A percentile compares a stretch with the other conserved stretches of the same genome.
Conservation (phyloP, 2,888 invertebrate genomes). For the Microctonus aethiopoides region DNA sequence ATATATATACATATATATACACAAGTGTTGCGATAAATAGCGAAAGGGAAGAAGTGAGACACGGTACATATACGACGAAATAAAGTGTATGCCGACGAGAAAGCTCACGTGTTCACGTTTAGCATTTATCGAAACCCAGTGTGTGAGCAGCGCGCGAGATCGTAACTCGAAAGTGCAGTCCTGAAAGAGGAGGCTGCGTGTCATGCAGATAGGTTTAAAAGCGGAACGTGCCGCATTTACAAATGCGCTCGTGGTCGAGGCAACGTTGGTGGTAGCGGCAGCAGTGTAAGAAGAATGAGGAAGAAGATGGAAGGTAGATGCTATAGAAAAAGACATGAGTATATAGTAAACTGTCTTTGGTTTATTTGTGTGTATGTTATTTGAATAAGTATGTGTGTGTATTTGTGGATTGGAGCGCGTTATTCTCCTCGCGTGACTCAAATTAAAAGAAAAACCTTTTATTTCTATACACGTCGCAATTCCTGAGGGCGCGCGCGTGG, state of each 20-base stretch:
- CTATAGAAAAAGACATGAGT: background rate
- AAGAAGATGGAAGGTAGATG: background rate
- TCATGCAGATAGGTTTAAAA: conserved; percentile 67
- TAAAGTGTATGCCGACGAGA: conserved; percentile 63
- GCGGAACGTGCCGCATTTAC: conserved; percentile 65
- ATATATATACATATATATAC: background rate
- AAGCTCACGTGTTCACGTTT: conserved; percentile 67
- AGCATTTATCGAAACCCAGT: conserved; percentile 65
- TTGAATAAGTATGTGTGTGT: background rate
- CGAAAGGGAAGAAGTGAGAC: conserved; percentile 28
- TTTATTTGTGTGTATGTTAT: conserved; percentile 18
- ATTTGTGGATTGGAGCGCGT: conserved; percentile 13
- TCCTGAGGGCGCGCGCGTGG: conserved; percentile 5
- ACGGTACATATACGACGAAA: conserved; percentile 50
- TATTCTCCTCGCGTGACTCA: conserved; percentile 37
- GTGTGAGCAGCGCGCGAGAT: conserved; percentile 56
- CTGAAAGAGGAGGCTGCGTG: conserved; percentile 56
- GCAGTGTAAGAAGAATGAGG: conserved; percentile 12
- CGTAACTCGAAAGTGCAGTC: conserved; percentile 65
- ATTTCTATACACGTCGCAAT: background rate
- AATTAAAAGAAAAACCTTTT: conserved; percentile 35
- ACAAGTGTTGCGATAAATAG: conserved; percentile 5
- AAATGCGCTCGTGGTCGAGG: conserved; percentile 51
- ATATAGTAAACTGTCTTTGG: conserved; percentile 11
- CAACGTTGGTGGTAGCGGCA: conserved; percentile 6